phyloP scores from a whole-genome alignment of 2,797 vertebrate genomes.

The Phalloptychus januarius region DNA sequence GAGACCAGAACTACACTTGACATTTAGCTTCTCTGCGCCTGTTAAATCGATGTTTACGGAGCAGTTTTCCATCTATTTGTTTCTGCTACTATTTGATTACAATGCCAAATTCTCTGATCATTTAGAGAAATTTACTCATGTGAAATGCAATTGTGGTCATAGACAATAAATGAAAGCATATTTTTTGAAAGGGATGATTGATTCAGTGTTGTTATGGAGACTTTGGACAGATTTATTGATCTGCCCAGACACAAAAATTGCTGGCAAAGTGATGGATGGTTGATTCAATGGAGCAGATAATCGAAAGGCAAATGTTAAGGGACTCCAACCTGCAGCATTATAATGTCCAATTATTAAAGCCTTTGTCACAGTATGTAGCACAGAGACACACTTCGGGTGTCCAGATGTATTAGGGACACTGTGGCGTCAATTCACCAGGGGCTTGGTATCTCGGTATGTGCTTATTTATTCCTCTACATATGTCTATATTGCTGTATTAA shows the following conservation, averaged over 20 bases:
- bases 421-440: constrained; percentile 23
- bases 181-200: not conserved
- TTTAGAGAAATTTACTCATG: not conserved
- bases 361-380: constrained; percentile 44
- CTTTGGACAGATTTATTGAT: constrained; percentile 40
- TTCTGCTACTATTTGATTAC: not conserved
- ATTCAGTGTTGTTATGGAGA: constrained; percentile 6
- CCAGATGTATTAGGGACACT: constrained; percentile 49
- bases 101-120: not conserved
- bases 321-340: constrained; percentile 34
- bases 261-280: constrained; percentile 35
- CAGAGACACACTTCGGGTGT: constrained; percentile 35
- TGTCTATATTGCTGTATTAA: not conserved
- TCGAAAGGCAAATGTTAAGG: constrained; percentile 37
- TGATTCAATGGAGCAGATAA: constrained; percentile 10
- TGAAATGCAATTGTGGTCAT: not conserved
- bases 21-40: not conserved
- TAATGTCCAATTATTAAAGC: constrained; percentile 21
- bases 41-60: not conserved
- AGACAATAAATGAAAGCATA: not conserved
- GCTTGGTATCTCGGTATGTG: constrained; percentile 8
- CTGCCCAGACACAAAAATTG: constrained; percentile 18
- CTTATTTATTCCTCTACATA: constrained; percentile 11
- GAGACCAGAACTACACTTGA: not conserved
- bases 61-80: not conserved